Evolutionary conservation across 2,888 invertebrate genomes (phyloP).

Genomic region (Agrotis ipsilon): DNA sequence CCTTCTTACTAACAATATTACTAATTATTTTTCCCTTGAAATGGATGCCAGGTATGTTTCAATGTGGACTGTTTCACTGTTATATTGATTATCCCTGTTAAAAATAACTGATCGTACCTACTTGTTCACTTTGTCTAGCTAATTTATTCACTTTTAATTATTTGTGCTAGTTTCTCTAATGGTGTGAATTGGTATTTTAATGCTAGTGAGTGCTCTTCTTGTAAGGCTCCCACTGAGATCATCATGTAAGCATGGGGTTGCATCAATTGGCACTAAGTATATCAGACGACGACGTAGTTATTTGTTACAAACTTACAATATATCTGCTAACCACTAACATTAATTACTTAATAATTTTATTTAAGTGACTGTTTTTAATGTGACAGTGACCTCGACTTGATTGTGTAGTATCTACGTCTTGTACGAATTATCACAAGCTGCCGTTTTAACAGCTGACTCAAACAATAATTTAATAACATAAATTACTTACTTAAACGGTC

Average conservation of each 20-base stretch:
- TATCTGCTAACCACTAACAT: constrained; percentile 5
- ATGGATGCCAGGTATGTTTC: constrained; percentile 34
- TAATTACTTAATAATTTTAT: constrained; percentile 1
- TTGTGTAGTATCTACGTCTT: constrained; percentile 14
- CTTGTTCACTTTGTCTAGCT: neutral
- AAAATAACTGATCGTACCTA: neutral
- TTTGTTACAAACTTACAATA: constrained; percentile 1
- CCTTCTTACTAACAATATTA: constrained; percentile 7
- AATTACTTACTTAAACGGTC: constrained; percentile 29
- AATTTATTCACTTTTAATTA: neutral
- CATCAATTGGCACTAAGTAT: constrained; percentile 2
- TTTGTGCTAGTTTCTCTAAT: constrained; percentile 22
- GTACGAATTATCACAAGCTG: constrained; percentile 26
- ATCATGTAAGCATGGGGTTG: too few relatives aligned
- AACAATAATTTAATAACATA: constrained; percentile 16
- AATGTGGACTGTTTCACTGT: neutral
- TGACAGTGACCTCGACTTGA: constrained; percentile 36
- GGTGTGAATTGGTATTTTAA: neutral
- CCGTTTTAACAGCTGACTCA: constrained; percentile 24
- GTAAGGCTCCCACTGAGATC: neutral
- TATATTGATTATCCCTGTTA: constrained; percentile 11
- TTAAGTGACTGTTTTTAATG: constrained; percentile 13
- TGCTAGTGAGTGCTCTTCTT: neutral
- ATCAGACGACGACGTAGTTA: neutral
- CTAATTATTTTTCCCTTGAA: constrained; percentile 14